Base-by-base conservation (phyloP, 1,140 invertebrate species). In the Drosophila funebris region DNA sequence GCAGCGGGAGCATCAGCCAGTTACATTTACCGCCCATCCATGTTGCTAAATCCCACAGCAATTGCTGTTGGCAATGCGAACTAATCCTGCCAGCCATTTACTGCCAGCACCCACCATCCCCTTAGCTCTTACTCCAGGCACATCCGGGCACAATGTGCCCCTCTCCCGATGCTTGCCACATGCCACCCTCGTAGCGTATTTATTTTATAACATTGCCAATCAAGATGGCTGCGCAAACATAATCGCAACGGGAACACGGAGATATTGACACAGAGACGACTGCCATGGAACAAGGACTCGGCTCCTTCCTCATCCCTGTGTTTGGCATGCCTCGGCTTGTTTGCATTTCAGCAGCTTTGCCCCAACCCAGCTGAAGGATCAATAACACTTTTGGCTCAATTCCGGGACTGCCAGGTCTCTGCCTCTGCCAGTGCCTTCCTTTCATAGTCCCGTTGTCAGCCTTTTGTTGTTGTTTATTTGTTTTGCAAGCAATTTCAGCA, bases 161-260 rank as follows among this genome's bases (percentile, higher is more conserved):
- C 9, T 37, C 39, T 13, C 58, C 29, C 27, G n/a, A n/a, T n/a
- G 3, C 43, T 7, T n/a, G 11, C 29, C 13, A 7, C 53, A 29
- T 14, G 36, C 39, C 78, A 54, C 57, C 57, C 79, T 76, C 79
- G 68, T 73, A 80, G 73, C 78, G 84, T 90, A 90, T 90, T 90
- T 90, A 90, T 90, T 90, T 90, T 90, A 90, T 90, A 90, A 90
- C 84, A 90, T 90, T 90, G 89, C 84, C 89, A 90, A 90, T 90
- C 84, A 89, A 90, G 89, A 90, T 90, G 89, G 89, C 76, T 89
- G 89, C 76, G 81, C 89, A 90, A 90, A 90, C 89, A 90, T 90
- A 90, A 90, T 90, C 89, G 82, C 83, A 73, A 58, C 64, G 69
- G 68, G 50, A 54, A 56, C 66, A 61, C 75, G 44, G 60, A 50